phyloP scores from a whole-genome alignment of 2,113 vertebrate genomes.

The Caracal caracal region DNA sequence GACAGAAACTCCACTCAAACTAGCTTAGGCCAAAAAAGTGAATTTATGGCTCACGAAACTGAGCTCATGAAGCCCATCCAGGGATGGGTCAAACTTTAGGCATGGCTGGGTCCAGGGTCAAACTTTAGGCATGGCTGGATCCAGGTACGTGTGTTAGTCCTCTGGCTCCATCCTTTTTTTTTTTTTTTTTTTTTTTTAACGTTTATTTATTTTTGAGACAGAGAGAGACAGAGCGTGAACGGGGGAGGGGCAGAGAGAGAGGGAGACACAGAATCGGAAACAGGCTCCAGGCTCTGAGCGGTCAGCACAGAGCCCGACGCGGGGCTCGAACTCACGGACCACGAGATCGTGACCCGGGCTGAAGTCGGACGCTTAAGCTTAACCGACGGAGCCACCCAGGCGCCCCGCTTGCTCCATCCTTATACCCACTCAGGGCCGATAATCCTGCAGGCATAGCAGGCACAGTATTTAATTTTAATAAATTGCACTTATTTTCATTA shows the following conservation, averaged over 20 bases:
- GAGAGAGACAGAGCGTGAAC: too few species aligned
- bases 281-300: too few species aligned
- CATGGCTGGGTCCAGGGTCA: neutral
- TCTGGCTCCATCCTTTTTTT: neutral
- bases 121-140: neutral
- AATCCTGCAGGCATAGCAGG: neutral
- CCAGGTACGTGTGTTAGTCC: neutral
- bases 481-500: neutral
- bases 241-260: too few species aligned
- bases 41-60: neutral
- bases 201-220: too few species aligned
- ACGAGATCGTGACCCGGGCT: too few species aligned
- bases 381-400: too few species aligned
- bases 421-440: neutral
- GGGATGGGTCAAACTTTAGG: neutral
- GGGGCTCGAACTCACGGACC: too few species aligned
- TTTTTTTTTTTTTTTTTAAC: too few species aligned
- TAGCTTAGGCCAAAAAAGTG: neutral
- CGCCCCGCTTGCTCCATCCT: neutral
- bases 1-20: constrained; percentile 2
- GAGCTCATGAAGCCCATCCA: neutral
- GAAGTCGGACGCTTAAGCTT: too few species aligned
- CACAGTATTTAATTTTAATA: neutral
- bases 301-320: too few species aligned
- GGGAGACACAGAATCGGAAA: too few species aligned